phyloP scores from a whole-genome alignment of 2,888 invertebrate species.

The Corythucha ciliata region DNA sequence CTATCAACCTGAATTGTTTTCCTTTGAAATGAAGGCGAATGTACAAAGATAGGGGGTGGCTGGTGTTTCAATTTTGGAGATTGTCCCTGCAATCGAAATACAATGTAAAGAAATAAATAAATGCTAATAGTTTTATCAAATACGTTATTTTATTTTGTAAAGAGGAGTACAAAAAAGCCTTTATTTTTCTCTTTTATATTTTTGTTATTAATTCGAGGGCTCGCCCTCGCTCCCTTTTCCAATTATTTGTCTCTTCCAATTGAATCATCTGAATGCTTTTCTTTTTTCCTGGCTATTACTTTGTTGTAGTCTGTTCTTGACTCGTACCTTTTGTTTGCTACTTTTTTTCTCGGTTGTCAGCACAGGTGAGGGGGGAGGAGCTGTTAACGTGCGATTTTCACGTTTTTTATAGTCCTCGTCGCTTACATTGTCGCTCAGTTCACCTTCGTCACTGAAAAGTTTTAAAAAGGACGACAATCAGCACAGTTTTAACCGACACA shows the following conservation, averaged over 20 bases:
- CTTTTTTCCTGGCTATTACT: no score
- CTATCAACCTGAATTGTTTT: slow-evolving; percentile 50
- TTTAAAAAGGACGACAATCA: background rate
- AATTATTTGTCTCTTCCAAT: no score
- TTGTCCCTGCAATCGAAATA: slow-evolving; percentile 22
- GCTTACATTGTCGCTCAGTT: slow-evolving; percentile 57
- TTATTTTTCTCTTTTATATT: background rate
- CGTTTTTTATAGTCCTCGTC: slow-evolving; percentile 48
- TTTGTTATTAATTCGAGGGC: slow-evolving; percentile 2
- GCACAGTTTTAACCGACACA: background rate
- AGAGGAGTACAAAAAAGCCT: background rate
- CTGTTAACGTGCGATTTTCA: slow-evolving; percentile 44
- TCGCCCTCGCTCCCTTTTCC: no score
- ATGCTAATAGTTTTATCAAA: background rate
- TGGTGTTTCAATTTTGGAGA: slow-evolving; percentile 27
- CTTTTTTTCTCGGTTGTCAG: slow-evolving; percentile 40
- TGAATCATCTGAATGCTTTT: no score
- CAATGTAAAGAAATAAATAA: slow-evolving; percentile 6
- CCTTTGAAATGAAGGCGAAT: slow-evolving; percentile 42
- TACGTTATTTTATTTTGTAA: no score
- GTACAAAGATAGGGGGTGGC: slow-evolving; percentile 26
- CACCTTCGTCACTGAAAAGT: slow-evolving; percentile 65
- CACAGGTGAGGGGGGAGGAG: slow-evolving; percentile 64
- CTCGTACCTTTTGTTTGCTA: slow-evolving; percentile 27
- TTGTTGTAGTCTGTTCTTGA: no score